phyloP scores from a whole-genome alignment of 2,113 vertebrate species.

The Procapra przewalskii region DNA sequence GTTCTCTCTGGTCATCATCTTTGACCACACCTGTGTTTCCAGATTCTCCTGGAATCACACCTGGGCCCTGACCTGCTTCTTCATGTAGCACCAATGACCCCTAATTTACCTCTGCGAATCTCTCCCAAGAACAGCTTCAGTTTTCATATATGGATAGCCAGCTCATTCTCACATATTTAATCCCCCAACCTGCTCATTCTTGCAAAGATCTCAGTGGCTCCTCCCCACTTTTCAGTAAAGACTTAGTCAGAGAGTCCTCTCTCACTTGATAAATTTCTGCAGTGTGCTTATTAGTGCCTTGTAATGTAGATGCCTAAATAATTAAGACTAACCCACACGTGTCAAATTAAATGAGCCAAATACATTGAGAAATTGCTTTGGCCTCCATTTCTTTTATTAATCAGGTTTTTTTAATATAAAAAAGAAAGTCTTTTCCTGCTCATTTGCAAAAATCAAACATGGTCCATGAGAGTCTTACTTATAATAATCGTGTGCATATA shows the following conservation, averaged over 20 bases:
- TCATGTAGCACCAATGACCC: not conserved
- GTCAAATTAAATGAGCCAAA: conserved; percentile 73
- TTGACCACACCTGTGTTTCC: not conserved
- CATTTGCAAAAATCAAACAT: conserved; percentile 58
- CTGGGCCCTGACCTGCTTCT: not conserved
- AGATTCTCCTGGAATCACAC: not conserved
- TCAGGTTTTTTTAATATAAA: conserved; percentile 4
- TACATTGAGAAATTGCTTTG: conserved; percentile 68
- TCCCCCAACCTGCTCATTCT: not conserved
- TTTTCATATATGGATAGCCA: not conserved
- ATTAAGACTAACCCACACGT: conserved; percentile 73
- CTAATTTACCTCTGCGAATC: not conserved
- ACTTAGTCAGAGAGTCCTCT: not conserved
- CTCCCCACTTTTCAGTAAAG: conserved; percentile 1
- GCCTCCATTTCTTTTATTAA: conserved; percentile 66
- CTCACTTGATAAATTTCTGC: conserved; percentile 56
- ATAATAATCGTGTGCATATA: not conserved
- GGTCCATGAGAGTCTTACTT: conserved; percentile 15
- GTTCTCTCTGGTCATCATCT: not conserved
- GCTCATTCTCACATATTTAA: not conserved
- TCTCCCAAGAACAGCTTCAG: not conserved
- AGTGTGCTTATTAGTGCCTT: conserved; percentile 64
- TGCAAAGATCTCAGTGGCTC: not conserved
- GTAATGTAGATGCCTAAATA: conserved; percentile 65
- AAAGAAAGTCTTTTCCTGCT: conserved; percentile 42